Conservation (phyloP, 2,888 invertebrate species). For the Peribatodes rhomboidaria region DNA sequence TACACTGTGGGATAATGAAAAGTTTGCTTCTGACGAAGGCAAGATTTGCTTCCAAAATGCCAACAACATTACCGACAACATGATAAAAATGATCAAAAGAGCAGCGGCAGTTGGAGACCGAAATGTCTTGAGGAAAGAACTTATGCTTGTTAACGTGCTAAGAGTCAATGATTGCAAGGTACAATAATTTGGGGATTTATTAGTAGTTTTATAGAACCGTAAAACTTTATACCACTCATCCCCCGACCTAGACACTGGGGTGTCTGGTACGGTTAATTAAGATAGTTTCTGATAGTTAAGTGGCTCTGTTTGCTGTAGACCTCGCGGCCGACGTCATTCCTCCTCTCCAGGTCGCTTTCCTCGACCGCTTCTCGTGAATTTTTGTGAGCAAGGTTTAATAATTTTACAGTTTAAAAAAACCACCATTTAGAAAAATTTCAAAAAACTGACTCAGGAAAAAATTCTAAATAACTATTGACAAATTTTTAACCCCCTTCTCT, state of each 20-base stretch:
- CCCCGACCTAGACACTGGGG: not conserved
- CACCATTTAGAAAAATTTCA: too few species aligned
- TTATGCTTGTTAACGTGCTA: constrained; percentile 63
- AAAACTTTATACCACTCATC: not conserved
- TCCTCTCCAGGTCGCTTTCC: too few species aligned
- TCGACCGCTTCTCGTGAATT: too few species aligned
- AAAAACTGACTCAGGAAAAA: too few species aligned
- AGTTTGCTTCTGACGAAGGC: constrained; percentile 68
- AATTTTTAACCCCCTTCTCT: too few species aligned
- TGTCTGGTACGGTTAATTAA: not conserved
- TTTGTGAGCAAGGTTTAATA: too few species aligned
- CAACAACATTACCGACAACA: constrained; percentile 70
- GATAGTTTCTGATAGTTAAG: too few species aligned
- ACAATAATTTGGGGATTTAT: constrained; percentile 19
- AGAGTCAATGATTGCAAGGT: constrained; percentile 71
- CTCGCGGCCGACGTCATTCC: too few species aligned
- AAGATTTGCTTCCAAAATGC: constrained; percentile 67
- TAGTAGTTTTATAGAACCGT: not conserved
- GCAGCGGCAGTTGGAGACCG: constrained; percentile 62
- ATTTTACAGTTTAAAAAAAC: too few species aligned
- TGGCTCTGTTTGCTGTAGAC: too few species aligned
- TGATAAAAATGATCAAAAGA: constrained; percentile 65
- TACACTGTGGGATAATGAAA: constrained; percentile 74
- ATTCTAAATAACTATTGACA: too few species aligned
- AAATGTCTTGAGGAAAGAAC: constrained; percentile 58